Conservation (phyloP, 1,140 invertebrate genomes). For the Linepithema humile region DNA sequence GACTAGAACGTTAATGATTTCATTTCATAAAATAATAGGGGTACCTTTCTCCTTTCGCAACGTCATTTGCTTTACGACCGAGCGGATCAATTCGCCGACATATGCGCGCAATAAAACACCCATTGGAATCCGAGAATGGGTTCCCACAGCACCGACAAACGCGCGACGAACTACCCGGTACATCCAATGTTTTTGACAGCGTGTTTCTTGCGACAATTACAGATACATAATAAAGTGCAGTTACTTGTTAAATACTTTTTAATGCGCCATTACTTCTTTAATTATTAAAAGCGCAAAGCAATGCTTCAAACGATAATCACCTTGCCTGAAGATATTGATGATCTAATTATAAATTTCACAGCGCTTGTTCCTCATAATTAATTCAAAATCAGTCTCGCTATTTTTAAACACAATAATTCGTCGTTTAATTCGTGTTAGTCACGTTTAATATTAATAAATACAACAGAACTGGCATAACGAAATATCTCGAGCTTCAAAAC, state of each 20-base stretch:
- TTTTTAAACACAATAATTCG: neutral
- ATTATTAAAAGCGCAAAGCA: neutral
- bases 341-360: neutral
- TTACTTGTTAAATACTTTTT: neutral
- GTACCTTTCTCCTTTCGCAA: conserved; percentile 60
- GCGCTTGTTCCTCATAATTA: neutral
- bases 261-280: neutral
- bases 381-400: neutral
- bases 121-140: conserved; percentile 60
- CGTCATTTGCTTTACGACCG: conserved; percentile 67
- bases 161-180: neutral
- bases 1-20: conserved; percentile 61
- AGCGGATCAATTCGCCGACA: conserved; percentile 66
- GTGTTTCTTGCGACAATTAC: conserved; percentile 8
- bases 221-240: neutral
- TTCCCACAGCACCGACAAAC: conserved; percentile 54
- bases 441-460: neutral
- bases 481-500: neutral
- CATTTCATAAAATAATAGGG: conserved; percentile 64
- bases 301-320: neutral
- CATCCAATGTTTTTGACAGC: conserved; percentile 5
- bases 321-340: neutral
- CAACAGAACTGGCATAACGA: neutral
- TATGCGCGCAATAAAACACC: conserved; percentile 62
- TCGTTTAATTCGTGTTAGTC: neutral